Conservation (phyloP, 2,888 invertebrate species). For the Zaprionus lineosus region DNA sequence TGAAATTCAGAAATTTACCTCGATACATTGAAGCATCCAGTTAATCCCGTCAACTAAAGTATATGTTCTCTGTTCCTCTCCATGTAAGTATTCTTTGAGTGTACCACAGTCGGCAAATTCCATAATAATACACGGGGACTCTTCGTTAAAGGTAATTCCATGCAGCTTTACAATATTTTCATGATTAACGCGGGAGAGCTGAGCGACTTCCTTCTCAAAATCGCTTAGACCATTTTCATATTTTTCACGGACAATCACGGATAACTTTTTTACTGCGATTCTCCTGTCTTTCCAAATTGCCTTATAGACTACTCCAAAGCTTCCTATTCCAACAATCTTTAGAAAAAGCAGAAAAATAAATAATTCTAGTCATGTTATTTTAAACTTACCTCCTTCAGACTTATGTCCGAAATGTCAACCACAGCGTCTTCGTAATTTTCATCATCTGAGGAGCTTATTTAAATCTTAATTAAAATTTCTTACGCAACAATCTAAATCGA, state of each 20-base stretch:
- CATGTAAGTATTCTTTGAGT: slow-evolving; percentile 8
- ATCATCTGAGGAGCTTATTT: no score
- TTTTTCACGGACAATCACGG: neutral
- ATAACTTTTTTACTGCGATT: neutral
- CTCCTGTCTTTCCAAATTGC: neutral
- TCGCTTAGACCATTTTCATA: neutral
- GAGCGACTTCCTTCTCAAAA: neutral
- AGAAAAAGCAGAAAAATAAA: no score
- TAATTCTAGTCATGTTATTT: no score
- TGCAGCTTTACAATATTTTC: slow-evolving; percentile 3
- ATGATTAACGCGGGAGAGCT: neutral
- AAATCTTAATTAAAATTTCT: no score
- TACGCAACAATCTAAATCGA: no score
- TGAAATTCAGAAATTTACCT: no score
- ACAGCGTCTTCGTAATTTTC: no score
- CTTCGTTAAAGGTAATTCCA: neutral
- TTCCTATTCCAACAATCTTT: neutral
- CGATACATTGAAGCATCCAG: slow-evolving; percentile 21
- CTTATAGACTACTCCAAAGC: neutral
- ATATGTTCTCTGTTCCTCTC: neutral
- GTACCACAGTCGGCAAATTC: neutral
- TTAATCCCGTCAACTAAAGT: neutral
- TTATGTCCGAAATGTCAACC: no score
- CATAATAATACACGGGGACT: neutral
- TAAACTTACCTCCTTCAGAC: no score